These are phyloP conservation scores for Aphaenogaster floridana DNA, from an alignment of 1,140 invertebrate genomes.

Conservation along the genomic window DNA sequence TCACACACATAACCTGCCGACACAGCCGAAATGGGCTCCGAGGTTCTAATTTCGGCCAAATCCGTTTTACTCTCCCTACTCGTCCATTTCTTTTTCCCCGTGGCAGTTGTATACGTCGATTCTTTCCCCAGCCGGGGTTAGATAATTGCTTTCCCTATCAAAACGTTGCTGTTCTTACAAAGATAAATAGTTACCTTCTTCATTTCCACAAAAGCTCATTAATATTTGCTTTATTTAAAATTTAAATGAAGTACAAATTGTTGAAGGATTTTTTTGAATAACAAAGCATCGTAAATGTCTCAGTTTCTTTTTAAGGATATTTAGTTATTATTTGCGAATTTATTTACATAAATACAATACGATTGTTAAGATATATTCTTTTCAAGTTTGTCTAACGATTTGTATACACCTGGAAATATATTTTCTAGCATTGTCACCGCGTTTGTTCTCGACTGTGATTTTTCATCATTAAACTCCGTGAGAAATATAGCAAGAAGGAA, in stretches of 20 bases:
- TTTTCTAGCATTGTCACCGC: neutral
- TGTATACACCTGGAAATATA: neutral
- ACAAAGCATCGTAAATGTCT: neutral
- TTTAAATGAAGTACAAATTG: neutral
- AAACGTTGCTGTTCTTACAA: conserved; percentile 41
- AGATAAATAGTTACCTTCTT: conserved; percentile 5
- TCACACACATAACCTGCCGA: conserved; percentile 37
- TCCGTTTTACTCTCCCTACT: conserved; percentile 61
- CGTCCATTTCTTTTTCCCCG: conserved; percentile 53
- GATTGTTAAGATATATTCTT: neutral
- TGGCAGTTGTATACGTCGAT: conserved; percentile 29
- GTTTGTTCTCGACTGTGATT: neutral
- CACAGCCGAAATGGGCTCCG: conserved; percentile 48
- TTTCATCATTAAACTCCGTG: conserved; percentile 25
- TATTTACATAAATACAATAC: neutral
- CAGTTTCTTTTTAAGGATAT: neutral
- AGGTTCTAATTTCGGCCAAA: conserved; percentile 66
- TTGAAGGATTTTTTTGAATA: neutral
- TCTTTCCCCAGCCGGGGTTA: conserved; percentile 25
- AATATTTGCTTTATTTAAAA: neutral
- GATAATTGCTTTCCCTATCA: conserved; percentile 55
- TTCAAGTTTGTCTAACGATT: neutral
- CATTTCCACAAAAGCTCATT: neutral
- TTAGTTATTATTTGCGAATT: neutral
- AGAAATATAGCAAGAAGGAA: conserved; percentile 14